These are phyloP conservation scores for Cromileptes altivelis DNA, from an alignment of 2,113 vertebrate species.

Conservation along the genomic window DNA sequence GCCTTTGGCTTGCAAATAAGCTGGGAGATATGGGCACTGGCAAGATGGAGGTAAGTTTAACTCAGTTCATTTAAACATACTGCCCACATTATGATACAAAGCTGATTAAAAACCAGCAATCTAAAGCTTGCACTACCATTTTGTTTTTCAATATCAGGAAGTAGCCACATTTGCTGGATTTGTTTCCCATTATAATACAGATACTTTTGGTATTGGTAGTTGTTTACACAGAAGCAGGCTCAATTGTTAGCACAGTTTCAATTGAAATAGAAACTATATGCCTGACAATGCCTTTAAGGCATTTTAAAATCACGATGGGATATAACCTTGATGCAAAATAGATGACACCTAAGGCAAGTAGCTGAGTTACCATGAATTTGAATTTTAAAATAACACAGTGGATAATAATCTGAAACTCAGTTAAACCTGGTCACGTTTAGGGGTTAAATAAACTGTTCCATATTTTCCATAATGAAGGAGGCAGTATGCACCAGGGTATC, in stretches of 20 bases:
- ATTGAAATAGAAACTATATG: background rate
- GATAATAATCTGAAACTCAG: background rate
- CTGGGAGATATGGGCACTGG: too few relatives aligned
- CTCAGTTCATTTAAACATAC: too few relatives aligned
- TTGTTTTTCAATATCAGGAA: background rate
- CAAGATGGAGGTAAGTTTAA: too few relatives aligned
- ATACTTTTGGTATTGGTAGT: background rate
- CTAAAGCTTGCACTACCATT: too few relatives aligned
- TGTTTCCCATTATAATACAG: background rate
- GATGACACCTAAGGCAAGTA: background rate
- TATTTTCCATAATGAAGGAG: conserved; percentile 62
- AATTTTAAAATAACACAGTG: conserved; percentile 24
- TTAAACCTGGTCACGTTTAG: conserved; percentile 48
- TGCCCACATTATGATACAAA: too few relatives aligned
- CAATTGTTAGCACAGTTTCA: conserved; percentile 1
- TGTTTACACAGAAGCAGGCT: background rate
- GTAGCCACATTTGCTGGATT: background rate
- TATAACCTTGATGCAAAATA: background rate
- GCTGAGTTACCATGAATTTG: conserved; percentile 4
- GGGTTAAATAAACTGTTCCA: conserved; percentile 61
- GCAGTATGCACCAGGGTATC: conserved; percentile 49
- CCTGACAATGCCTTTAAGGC: background rate
- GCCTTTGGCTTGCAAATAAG: too few relatives aligned
- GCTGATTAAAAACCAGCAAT: too few relatives aligned
- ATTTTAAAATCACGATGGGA: background rate